These are phyloP conservation scores for Choloepus didactylus DNA, from an alignment of 2,797 vertebrate genomes.

Conservation along the genomic window DNA sequence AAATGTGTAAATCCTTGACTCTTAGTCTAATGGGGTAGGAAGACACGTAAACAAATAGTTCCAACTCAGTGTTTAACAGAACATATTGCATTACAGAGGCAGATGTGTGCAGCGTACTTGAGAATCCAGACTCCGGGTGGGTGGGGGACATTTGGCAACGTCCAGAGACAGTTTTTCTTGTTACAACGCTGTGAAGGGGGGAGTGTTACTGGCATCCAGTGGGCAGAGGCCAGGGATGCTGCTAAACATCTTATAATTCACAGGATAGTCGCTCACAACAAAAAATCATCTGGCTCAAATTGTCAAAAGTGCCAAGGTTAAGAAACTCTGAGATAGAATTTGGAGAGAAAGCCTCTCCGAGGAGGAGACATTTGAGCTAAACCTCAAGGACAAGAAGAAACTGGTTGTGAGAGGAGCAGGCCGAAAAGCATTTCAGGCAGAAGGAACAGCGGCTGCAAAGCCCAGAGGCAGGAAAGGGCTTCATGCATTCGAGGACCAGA, in stretches of 20 bases:
- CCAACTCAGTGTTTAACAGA: neutral
- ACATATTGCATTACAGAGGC: neutral
- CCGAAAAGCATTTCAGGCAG: neutral
- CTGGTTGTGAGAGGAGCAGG: neutral
- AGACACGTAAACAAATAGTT: neutral
- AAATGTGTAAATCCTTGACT: neutral
- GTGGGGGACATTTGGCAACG: neutral
- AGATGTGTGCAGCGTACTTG: too few relatives aligned
- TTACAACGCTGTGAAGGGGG: neutral
- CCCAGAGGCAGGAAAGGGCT: neutral
- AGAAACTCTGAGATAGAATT: neutral
- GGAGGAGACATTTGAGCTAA: neutral
- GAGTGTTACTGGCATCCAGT: neutral
- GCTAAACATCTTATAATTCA: fast-evolving
- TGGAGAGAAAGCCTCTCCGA: neutral
- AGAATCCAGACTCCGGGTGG: neutral
- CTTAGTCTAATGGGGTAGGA: neutral
- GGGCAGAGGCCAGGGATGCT: neutral
- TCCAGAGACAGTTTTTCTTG: neutral
- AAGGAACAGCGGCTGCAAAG: neutral
- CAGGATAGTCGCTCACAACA: neutral
- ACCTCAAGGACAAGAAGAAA: neutral
- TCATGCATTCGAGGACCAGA: neutral
- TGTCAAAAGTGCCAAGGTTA: fast-evolving
- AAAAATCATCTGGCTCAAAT: neutral